Evolutionary conservation across 1,140 invertebrate species (phyloP), one percentile per base, ranked within the genome.

Genomic region (Sinonovacula constricta): DNA sequence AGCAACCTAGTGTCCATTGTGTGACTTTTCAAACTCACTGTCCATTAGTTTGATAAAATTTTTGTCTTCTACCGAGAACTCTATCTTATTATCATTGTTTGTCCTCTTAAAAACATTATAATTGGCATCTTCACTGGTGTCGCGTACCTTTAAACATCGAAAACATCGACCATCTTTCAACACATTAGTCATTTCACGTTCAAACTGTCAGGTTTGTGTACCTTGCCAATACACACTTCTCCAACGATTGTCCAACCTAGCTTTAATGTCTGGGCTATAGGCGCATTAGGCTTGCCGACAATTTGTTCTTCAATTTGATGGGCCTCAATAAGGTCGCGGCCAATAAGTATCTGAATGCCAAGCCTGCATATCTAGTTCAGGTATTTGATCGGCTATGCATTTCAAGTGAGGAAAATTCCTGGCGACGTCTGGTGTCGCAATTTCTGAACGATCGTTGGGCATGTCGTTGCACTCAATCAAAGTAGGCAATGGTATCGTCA

Each of bases 211-310:
- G n/a, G n/a, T n/a, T n/a, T n/a, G n/a, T n/a, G n/a, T n/a, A 39
- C 18, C 2, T 81, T 63, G 12, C 69, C 74, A 22, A 78, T 30
- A 68, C 83, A 84, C 2, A 74, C 53, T 33, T 82, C 74, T n/a
- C 83, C 78, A 15, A 84, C 53, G 10, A 84, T 67, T 0, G 81
- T 75, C 81, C 81, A 84, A 15, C 83, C 83, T 3, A 82, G 53
- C 1, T n/a, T 26, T 24, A 83, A 39, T 22, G 51, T 62, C 49
- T 85, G 83, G 1, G 81, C 83, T 72, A 62, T 83, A 0, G 79
- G 81, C 3, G 71, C 14, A 3, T 51, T 57, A 2, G 24, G 36
- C 0, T 67, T 71, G 24, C 75, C 81, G 26, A 51, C 60, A 0
- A 66, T 45, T 26, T 85, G 79, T 26, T 68, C 71, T 14, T 54